A percentile compares a stretch with the other conserved stretches of the same genome.
Evolutionary conservation across 2,797 vertebrate species (phyloP).

Genomic region (Syngnathus acus): DNA sequence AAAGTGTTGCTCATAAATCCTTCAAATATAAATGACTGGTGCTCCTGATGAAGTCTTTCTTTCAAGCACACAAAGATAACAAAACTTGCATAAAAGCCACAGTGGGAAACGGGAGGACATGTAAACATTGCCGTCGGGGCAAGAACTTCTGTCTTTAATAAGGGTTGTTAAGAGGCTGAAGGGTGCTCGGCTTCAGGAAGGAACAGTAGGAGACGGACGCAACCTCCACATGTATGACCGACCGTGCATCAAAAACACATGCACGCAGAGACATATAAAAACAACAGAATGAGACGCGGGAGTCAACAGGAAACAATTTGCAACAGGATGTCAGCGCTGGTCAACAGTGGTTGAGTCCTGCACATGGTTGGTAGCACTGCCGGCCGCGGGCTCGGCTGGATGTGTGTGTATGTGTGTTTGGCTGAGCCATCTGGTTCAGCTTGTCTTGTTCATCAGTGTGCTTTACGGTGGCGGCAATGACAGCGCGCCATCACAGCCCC

Average conservation of each 20-base stretch:
- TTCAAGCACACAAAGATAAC: constrained; percentile 6
- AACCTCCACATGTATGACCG: constrained; percentile 17
- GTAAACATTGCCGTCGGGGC: constrained; percentile 23
- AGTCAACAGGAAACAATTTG: constrained; percentile 63
- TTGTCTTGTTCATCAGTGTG: constrained; percentile 51
- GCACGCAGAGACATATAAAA: constrained; percentile 16
- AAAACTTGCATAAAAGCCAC: constrained; percentile 20
- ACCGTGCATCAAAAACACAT: constrained; percentile 5
- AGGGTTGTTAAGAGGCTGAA: constrained; percentile 45
- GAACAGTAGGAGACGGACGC: constrained; percentile 42
- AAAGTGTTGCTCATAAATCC: no score
- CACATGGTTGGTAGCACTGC: constrained; percentile 27
- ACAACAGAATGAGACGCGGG: constrained; percentile 29
- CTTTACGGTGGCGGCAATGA: constrained; percentile 52
- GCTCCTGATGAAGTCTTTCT: not conserved
- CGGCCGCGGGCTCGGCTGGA: constrained; percentile 55
- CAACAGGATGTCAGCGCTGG: constrained; percentile 51
- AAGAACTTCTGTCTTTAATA: constrained; percentile 39
- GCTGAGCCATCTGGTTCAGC: constrained; percentile 60
- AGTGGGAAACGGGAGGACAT: constrained; percentile 29
- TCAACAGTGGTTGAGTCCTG: constrained; percentile 16
- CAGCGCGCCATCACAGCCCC: constrained; percentile 24
- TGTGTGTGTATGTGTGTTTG: constrained; percentile 36
- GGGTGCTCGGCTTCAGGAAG: constrained; percentile 37
- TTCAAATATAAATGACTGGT: no score